Conservation (phyloP, 2,113 vertebrate genomes). For the Fregata magnificens region DNA sequence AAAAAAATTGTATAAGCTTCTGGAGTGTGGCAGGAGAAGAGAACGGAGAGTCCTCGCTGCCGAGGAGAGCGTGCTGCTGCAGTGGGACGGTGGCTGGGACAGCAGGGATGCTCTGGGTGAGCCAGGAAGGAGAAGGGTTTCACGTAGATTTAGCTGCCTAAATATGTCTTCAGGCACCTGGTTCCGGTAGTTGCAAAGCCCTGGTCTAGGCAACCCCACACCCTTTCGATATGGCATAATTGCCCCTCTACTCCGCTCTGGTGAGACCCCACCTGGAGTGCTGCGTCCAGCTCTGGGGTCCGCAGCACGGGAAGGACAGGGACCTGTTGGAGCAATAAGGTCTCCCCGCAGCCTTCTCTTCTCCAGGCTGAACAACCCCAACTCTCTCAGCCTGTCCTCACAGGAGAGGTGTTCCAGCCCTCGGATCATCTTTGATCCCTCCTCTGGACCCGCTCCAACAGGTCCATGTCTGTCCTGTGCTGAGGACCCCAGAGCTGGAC, state of each 20-base stretch:
- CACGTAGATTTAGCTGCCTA: not conserved
- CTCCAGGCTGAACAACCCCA: no score
- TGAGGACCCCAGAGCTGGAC: no score
- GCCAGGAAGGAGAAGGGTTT: not conserved
- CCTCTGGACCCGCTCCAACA: no score
- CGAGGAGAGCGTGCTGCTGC: not conserved
- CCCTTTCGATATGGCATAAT: fast-evolving
- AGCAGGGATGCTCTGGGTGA: not conserved
- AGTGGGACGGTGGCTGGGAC: not conserved
- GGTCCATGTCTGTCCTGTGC: no score
- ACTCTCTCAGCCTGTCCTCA: no score
- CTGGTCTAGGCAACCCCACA: not conserved
- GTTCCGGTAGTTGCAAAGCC: not conserved
- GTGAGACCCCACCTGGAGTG: not conserved
- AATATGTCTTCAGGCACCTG: not conserved
- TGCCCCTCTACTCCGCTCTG: not conserved
- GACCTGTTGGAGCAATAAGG: not conserved
- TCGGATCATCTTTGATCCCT: no score
- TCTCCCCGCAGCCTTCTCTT: no score
- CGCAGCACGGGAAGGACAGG: fast-evolving
- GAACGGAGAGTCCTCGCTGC: not conserved
- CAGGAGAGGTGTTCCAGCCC: no score
- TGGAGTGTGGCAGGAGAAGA: not conserved
- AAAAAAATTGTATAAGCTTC: conserved; percentile 43
- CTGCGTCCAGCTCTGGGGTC: not conserved